Evolutionary conservation across 2,113 vertebrate species (phyloP).

Genomic region (Poecilia latipinna): DNA sequence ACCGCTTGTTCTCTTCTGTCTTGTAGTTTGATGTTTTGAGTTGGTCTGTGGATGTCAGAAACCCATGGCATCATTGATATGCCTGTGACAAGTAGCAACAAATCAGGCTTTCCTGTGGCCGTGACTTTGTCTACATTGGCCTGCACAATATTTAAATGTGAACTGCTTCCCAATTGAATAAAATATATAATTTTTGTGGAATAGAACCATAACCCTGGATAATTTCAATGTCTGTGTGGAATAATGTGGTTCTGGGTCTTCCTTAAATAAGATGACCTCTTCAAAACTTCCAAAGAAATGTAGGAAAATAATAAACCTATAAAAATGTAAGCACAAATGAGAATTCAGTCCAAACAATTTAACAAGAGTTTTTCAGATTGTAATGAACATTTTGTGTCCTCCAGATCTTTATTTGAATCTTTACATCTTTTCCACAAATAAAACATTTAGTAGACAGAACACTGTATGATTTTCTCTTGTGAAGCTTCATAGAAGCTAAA

Average conservation of each 20-base stretch:
- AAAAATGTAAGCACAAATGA: too few relatives aligned
- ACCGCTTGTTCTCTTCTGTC: slow-evolving; percentile 16
- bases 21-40: slow-evolving; percentile 21
- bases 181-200: not conserved
- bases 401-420: too few relatives aligned
- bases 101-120: not conserved
- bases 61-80: not conserved
- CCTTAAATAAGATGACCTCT: too few relatives aligned
- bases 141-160: not conserved
- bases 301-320: too few relatives aligned
- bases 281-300: too few relatives aligned
- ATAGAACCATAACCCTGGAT: not conserved
- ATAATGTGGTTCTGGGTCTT: not conserved
- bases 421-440: too few relatives aligned
- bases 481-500: too few relatives aligned
- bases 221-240: not conserved
- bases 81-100: not conserved
- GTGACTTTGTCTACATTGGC: not conserved
- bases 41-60: not conserved
- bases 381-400: too few relatives aligned
- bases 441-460: too few relatives aligned
- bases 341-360: too few relatives aligned
- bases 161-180: not conserved
- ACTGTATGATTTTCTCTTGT: too few relatives aligned
- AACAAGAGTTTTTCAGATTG: too few relatives aligned